These are phyloP conservation scores for Clupea harengus DNA, from an alignment of 2,113 vertebrate species.

Conservation along the genomic window DNA sequence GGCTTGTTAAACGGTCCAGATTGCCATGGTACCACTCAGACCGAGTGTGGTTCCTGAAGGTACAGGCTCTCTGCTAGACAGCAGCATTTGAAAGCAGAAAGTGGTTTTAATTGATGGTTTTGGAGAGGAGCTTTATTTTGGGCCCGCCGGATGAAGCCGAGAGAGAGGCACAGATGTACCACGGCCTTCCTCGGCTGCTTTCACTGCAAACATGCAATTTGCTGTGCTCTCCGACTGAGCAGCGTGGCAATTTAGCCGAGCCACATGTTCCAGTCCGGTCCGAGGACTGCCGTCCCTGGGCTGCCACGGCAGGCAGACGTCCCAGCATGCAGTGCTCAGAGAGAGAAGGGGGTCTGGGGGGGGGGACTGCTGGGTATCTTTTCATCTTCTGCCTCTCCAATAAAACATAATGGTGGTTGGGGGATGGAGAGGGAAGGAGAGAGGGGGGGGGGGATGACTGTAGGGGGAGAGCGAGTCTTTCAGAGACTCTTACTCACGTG, in stretches of 20 bases:
- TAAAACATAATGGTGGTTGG: conserved; percentile 1
- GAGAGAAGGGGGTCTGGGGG: not conserved
- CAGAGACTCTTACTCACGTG: not conserved
- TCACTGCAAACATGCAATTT: conserved; percentile 56
- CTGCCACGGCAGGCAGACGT: conserved; percentile 28
- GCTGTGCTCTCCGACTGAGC: conserved; percentile 44
- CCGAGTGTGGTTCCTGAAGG: not conserved
- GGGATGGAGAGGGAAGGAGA: not conserved
- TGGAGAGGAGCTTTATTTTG: conserved; percentile 30
- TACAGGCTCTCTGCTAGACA: not conserved
- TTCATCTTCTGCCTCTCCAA: not conserved
- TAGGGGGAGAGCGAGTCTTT: not conserved
- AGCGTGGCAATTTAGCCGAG: conserved; percentile 48
- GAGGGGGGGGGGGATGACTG: not conserved
- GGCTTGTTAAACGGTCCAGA: not conserved
- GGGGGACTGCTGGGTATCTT: not conserved
- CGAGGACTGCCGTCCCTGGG: not conserved
- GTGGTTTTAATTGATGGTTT: conserved; percentile 22
- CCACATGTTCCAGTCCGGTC: conserved; percentile 37
- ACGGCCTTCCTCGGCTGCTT: conserved; percentile 13
- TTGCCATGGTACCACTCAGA: not conserved
- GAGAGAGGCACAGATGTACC: conserved; percentile 45
- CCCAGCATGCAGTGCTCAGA: conserved; percentile 40
- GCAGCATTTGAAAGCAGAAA: not conserved
- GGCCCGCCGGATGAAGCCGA: not conserved